These are phyloP conservation scores for Lordiphosa mommai DNA, from an alignment of 1,140 invertebrate species.

Conservation along the genomic window DNA sequence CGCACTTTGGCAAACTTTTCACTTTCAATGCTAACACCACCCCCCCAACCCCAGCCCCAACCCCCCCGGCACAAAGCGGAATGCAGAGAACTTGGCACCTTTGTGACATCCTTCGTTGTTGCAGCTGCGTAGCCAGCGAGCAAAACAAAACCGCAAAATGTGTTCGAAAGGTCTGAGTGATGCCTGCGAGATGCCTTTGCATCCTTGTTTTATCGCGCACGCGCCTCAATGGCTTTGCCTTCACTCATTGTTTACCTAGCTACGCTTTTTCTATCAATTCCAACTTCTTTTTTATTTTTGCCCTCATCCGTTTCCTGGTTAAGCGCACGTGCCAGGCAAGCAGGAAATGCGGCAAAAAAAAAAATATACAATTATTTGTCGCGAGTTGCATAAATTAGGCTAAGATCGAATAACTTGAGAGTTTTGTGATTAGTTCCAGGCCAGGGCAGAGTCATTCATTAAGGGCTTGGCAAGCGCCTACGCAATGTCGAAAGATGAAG, in stretches of 20 bases:
- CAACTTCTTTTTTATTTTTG: slow-evolving; percentile 2
- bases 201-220: slow-evolving; percentile 13
- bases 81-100: slow-evolving; percentile 60
- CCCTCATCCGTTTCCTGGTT: background rate
- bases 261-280: background rate
- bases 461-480: slow-evolving; percentile 55
- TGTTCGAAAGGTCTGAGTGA: slow-evolving; percentile 37
- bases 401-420: slow-evolving; percentile 25
- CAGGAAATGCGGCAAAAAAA: slow-evolving; percentile 30
- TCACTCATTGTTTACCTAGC: slow-evolving; percentile 12
- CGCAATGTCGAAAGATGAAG: slow-evolving; percentile 47
- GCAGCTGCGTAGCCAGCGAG: slow-evolving; percentile 53
- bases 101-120: slow-evolving; percentile 29
- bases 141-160: slow-evolving; percentile 70
- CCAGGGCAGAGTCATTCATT: slow-evolving; percentile 56
- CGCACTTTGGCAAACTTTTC: slow-evolving; percentile 77
- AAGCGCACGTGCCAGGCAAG: slow-evolving; percentile 42
- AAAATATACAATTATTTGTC: slow-evolving; percentile 21
- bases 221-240: slow-evolving; percentile 44
- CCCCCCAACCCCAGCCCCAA: background rate
- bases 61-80: background rate
- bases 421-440: slow-evolving; percentile 55
- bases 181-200: background rate
- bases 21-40: slow-evolving; percentile 56
- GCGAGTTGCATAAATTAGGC: slow-evolving; percentile 58